Conservation (phyloP, 1,140 invertebrate genomes). For the Ephestia elutella region DNA sequence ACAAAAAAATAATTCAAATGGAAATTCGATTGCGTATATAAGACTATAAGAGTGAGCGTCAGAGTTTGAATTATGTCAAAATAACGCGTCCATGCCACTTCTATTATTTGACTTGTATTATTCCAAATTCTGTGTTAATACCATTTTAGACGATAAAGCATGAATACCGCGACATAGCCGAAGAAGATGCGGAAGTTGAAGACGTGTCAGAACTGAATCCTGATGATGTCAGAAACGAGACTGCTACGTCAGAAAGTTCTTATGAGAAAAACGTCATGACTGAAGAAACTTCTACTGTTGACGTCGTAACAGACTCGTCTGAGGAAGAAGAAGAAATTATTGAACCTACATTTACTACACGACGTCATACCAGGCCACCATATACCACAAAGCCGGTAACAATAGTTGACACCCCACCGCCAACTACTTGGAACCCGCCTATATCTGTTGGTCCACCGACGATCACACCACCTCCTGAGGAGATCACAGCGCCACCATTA, state of each 20-base stretch:
- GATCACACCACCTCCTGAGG: not conserved
- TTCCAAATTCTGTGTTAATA: not conserved
- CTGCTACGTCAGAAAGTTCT: not conserved
- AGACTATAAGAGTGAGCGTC: too few relatives aligned
- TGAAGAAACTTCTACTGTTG: not conserved
- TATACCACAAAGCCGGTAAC: not conserved
- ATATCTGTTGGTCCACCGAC: not conserved
- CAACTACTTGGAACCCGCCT: not conserved
- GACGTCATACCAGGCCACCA: not conserved
- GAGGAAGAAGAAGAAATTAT: not conserved
- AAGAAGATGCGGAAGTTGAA: not conserved
- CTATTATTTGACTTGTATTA: not conserved
- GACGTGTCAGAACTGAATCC: not conserved
- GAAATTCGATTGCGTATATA: too few relatives aligned
- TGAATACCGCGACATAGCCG: not conserved
- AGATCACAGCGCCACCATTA: not conserved
- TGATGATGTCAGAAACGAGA: not conserved
- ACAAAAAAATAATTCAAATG: too few relatives aligned
- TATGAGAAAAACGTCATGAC: conserved; percentile 2
- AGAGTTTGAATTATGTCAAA: too few relatives aligned
- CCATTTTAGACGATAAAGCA: not conserved
- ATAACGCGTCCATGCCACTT: not conserved
- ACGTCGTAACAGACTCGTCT: not conserved
- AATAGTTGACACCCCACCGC: not conserved
- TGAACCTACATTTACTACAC: not conserved